Evolutionary conservation across 2,888 invertebrate genomes (phyloP), one percentile per base, ranked within the genome.

Genomic region (Leptinotarsa peninsularis): DNA sequence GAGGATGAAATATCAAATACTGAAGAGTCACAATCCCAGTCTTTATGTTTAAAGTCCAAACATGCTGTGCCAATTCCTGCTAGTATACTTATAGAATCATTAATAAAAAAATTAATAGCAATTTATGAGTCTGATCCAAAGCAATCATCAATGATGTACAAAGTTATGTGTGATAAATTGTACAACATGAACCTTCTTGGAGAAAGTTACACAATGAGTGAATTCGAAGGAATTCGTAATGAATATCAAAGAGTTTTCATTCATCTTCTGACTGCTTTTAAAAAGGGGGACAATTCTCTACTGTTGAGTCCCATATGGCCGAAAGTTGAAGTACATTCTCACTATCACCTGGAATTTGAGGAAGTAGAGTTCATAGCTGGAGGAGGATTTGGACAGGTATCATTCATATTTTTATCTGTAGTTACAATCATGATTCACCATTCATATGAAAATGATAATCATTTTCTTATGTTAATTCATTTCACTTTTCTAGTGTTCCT

Each of bases 351-450:
- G 72, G 94, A 94, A 83, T 94, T 94, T 86, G 91, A 93, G 78
- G 94, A 94, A 85, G 84, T 93, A 0, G 91, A 89, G 78, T 93
- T 91, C 80, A 93, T 94, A 76, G 94, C 93, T 75, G 90, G 91
- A 21, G 94, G 94, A 15, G 95, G 94, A 23, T 95, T 95, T 85
- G 95, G 95, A 0, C 91, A 91, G 80, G 95, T 95, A 80, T 74
- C 49, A 58, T 21, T 58, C 43, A 54, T 73, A 49, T 58, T 60
- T 27, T 5, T 27, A 49, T 21, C 10, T 43, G 10, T 63, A 49
- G 63, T n/a, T 17, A 43, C 43, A 43, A 10, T 43, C 43, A 43
- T 43, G 43, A 43, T 43, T 43, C 10, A 13, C 43, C 43, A 10
- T 52, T 15, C 52, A 52, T n/a, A 52, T n/a, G 15, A n/a, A 52